Evolutionary conservation across 1,140 invertebrate genomes (phyloP), one percentile per base, ranked within the genome.

Genomic region (Calephelis nemesis): DNA sequence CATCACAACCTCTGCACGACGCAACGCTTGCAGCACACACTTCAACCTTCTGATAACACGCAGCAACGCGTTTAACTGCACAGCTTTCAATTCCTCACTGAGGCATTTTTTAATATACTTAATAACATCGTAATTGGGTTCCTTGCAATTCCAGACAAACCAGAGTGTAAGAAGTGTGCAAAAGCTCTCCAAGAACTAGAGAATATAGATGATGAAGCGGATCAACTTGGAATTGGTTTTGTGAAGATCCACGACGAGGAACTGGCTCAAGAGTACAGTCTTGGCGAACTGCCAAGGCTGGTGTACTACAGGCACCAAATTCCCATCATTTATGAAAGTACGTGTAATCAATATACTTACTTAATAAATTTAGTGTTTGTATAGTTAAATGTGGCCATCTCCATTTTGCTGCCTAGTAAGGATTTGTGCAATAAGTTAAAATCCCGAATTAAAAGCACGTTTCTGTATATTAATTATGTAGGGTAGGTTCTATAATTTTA

Each of bases 161-260:
- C 96, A 68, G 96, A 98, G 87, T 98, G 97, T 92, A 97, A 97
- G 85, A 97, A 97, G 92, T 98, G 97, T 83, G 95, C 96, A 42
- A 97, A 97, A 92, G 97, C 96, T 54, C 93, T 98, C 60, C 95
- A 96, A 92, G 96, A 98, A 92, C 87, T 98, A 86, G 98, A 98
- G 90, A 98, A 98, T 91, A 98, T 98, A 81, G 97, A 98, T 83
- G 97, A 98, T 83, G 97, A 98, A 90, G 97, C 97, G n/a, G 97
- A 98, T 92, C 97, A 98, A 84, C 93, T 98, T 69, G 97, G 97
- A 60, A 98, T 98, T 83, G 97, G 97, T 71, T 98, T 98, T 87
- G 97, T 98, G 30, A 98, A 98, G 91, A 98, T 98, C 81, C 96
- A 97, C 74, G 98, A 98, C 87, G 96, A 98, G 91, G 94, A 95